phyloP scores from a whole-genome alignment of 2,113 vertebrate species.

The human (Homo sapiens) region GRCh38 chr11:82305501-82306000 shows the following conservation, averaged over 20 bases:
- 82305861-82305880: not conserved
- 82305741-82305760: conserved; percentile 46
- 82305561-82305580: conserved; percentile 52
- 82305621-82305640: conserved; percentile 8
- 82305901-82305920: not conserved
- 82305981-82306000: not conserved
- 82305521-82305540: conserved; percentile 71
- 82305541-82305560: conserved; percentile 41
- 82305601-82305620: conserved; percentile 34
- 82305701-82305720: not conserved
- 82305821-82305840: conserved; percentile 30
- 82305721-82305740: conserved; percentile 48
- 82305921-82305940: not conserved
- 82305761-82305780: not conserved
- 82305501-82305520: conserved; percentile 66
- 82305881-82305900: not conserved
- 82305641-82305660: conserved; percentile 15
- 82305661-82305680: not conserved
- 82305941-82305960: not conserved
- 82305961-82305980: not conserved
- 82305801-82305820: not conserved
- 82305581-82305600: conserved; percentile 39
- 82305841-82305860: conserved; percentile 20
- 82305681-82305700: not conserved
- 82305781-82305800: conserved; percentile 21